phyloP scores from a whole-genome alignment of 1,140 invertebrate genomes.

The Hycleus cichorii region DNA sequence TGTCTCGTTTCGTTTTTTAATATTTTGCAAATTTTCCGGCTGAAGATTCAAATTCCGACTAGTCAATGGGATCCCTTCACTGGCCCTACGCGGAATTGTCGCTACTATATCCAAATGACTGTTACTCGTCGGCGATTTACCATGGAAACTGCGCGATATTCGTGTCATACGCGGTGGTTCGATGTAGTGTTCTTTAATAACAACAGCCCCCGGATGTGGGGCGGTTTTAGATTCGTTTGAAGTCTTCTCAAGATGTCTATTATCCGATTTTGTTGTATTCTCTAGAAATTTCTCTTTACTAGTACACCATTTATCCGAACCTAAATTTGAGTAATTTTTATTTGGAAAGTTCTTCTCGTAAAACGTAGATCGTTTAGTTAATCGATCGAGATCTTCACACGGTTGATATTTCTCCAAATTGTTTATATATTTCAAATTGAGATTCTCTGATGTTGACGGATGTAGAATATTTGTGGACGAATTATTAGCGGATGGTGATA shows the following conservation, averaged over 20 bases:
- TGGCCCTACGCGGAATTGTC: conserved; percentile 31
- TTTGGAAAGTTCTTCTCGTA: conserved; percentile 24
- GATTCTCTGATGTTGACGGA: conserved; percentile 5
- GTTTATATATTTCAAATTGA: conserved; percentile 20
- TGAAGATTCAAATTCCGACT: conserved; percentile 6
- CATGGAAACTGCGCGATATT: conserved; percentile 44
- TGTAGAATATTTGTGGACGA: conserved; percentile 22
- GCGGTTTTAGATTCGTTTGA: background rate
- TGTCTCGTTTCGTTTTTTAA: conserved; percentile 5
- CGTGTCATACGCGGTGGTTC: conserved; percentile 43
- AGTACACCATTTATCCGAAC: conserved; percentile 32
- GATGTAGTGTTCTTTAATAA: conserved; percentile 44
- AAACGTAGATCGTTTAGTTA: conserved; percentile 22
- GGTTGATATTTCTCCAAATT: conserved; percentile 22
- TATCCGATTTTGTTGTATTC: conserved; percentile 11
- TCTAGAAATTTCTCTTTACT: conserved; percentile 36
- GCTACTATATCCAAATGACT: conserved; percentile 22
- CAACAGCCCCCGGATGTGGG: conserved; percentile 37
- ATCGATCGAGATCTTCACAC: conserved; percentile 9
- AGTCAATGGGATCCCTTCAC: conserved; percentile 27
- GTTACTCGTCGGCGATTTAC: conserved; percentile 33
- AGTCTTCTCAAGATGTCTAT: background rate
- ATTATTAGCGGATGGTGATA: conserved; percentile 18
- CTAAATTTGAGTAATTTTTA: conserved; percentile 11
- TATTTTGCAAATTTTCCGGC: conserved; percentile 10